Percentiles rank a stretch among this genome's conserved stretches.
Conservation (phyloP, 2,888 invertebrate genomes). For the Oxycera nigricornis region DNA sequence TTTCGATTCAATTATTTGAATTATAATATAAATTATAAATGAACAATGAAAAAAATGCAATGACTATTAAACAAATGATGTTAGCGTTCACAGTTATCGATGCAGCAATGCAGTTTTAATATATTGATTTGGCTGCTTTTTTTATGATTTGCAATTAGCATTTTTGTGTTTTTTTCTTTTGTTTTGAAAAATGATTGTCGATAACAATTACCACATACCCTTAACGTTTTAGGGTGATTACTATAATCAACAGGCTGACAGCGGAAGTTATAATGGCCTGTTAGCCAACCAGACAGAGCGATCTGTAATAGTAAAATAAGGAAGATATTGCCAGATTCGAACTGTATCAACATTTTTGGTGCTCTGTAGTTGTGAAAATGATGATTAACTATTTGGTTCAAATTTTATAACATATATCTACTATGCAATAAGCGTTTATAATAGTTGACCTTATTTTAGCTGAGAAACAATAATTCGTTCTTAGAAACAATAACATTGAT, state of each 20-base stretch:
- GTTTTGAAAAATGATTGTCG: neutral
- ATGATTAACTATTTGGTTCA: too few species aligned
- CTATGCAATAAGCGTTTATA: too few species aligned
- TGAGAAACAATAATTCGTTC: too few species aligned
- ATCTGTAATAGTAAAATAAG: conserved; percentile 68
- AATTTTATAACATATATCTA: too few species aligned
- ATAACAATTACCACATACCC: conserved; percentile 70
- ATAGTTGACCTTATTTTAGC: too few species aligned
- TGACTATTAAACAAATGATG: neutral
- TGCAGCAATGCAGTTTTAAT: conserved; percentile 9
- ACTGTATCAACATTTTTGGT: too few species aligned
- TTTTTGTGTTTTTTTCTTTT: neutral
- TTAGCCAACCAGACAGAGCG: conserved; percentile 91
- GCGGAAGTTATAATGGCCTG: conserved; percentile 91
- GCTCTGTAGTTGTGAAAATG: too few species aligned
- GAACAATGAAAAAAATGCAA: conserved; percentile 19
- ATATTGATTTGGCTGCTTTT: neutral
- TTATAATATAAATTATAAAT: conserved; percentile 10
- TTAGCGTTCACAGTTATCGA: neutral
- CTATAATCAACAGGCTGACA: conserved; percentile 98
- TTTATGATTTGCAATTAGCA: neutral
- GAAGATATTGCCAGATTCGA: conserved; percentile 15
- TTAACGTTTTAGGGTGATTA: conserved; percentile 85
- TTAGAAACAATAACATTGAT: too few species aligned
- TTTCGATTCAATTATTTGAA: too few species aligned